phyloP scores from a whole-genome alignment of 2,113 vertebrate genomes.

The Sceloporus undulatus region DNA sequence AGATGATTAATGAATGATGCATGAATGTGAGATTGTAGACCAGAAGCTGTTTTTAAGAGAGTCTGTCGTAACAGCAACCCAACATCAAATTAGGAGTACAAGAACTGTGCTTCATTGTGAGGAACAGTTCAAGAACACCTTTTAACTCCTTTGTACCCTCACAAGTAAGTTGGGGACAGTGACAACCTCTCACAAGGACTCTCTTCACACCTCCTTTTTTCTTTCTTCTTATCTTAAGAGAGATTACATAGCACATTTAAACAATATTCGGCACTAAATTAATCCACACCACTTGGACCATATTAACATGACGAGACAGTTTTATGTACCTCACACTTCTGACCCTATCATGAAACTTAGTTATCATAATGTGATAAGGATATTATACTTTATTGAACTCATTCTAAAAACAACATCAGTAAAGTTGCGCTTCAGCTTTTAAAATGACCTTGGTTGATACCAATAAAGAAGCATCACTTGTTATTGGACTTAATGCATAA shows the following conservation, averaged over 20 bases:
- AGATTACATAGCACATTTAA: conserved; percentile 74
- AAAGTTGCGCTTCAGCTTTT: conserved; percentile 63
- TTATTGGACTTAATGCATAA: not conserved
- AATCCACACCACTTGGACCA: conserved; percentile 70
- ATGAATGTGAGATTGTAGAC: conserved; percentile 2
- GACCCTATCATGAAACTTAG: conserved; percentile 76
- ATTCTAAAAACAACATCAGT: conserved; percentile 83
- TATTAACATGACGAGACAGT: conserved; percentile 69
- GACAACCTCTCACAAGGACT: conserved; percentile 75
- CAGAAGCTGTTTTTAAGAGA: conserved; percentile 45
- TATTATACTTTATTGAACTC: conserved; percentile 66
- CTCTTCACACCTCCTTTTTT: conserved; percentile 78
- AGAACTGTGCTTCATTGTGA: conserved; percentile 60
- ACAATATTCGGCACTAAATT: conserved; percentile 76
- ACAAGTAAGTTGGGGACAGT: conserved; percentile 68
- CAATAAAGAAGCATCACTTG: conserved; percentile 56
- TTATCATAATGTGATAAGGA: conserved; percentile 75
- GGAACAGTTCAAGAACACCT: conserved; percentile 72
- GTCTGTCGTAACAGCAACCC: conserved; percentile 37
- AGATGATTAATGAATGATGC: not conserved
- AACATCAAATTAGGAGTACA: conserved; percentile 44
- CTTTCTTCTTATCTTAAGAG: conserved; percentile 76
- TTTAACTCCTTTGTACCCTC: conserved; percentile 77
- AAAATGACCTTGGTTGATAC: conserved; percentile 70
- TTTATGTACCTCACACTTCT: conserved; percentile 84